These are phyloP conservation scores for Lottia gigantea DNA, from an alignment of 2,888 invertebrate genomes.

Conservation along the genomic window DNA sequence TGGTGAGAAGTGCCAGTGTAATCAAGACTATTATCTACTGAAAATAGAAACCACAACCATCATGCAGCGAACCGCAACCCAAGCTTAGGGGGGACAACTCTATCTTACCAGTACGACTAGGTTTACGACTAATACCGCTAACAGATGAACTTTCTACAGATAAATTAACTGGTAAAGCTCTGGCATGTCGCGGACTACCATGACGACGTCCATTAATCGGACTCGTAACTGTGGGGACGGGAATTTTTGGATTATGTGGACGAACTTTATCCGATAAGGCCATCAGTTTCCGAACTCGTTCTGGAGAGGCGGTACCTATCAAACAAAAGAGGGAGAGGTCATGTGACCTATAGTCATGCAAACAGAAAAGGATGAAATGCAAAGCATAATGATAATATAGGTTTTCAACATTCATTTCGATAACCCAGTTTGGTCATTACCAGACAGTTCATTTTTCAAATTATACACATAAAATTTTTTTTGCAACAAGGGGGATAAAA, in stretches of 20 bases:
- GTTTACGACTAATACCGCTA: slow-evolving; percentile 89
- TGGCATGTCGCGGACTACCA: slow-evolving; percentile 77
- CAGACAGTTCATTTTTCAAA: too few relatives aligned
- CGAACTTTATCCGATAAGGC: slow-evolving; percentile 76
- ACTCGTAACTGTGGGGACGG: slow-evolving; percentile 52
- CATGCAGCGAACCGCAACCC: slow-evolving; percentile 5
- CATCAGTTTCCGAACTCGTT: slow-evolving; percentile 94
- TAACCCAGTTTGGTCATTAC: too few relatives aligned
- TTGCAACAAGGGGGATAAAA: too few relatives aligned
- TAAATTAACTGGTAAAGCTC: slow-evolving; percentile 78
- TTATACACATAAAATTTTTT: too few relatives aligned
- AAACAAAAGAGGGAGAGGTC: slow-evolving; percentile 22
- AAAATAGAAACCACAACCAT: slow-evolving; percentile 15
- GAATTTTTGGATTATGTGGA: slow-evolving; percentile 63
- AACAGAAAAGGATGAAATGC: slow-evolving; percentile 10
- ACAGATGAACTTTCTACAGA: slow-evolving; percentile 96
- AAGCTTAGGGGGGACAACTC: too few relatives aligned
- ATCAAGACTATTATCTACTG: background rate
- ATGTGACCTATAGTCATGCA: slow-evolving; percentile 18
- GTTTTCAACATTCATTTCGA: too few relatives aligned
- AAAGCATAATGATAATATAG: background rate
- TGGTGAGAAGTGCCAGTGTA: background rate
- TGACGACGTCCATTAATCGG: slow-evolving; percentile 79
- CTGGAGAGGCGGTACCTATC: slow-evolving; percentile 90
- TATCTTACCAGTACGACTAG: slow-evolving; percentile 68